A percentile compares a stretch with the other conserved stretches of the same genome.
Conservation (phyloP, 1,140 invertebrate species). For the Anastrepha ludens region DNA sequence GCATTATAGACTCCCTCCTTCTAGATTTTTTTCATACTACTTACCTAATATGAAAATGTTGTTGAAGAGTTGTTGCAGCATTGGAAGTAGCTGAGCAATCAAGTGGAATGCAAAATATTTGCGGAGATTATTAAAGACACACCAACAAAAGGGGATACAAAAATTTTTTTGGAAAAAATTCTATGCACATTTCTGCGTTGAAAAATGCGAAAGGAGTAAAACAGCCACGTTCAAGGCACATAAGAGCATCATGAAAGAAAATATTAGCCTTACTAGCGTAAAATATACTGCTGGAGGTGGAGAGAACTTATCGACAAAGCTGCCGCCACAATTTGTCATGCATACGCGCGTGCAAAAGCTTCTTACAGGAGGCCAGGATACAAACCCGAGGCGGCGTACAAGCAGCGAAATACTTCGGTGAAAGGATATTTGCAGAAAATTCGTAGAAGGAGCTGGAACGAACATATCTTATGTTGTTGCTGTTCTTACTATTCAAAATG, state of each 20-base stretch:
- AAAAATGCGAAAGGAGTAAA: slow-evolving; percentile 11
- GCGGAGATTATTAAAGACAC: slow-evolving; percentile 27
- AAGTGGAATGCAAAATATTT: slow-evolving; percentile 40
- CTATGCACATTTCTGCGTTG: neutral
- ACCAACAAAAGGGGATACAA: neutral
- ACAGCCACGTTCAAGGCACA: neutral
- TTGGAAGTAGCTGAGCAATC: neutral
- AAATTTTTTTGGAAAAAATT: neutral
- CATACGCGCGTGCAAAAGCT: neutral
- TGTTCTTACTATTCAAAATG: neutral
- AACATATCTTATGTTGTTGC: neutral
- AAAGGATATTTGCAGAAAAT: neutral
- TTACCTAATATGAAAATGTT: neutral
- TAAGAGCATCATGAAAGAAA: neutral
- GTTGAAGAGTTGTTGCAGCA: neutral
- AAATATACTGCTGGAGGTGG: neutral
- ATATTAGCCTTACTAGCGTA: neutral
- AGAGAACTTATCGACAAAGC: slow-evolving; percentile 34
- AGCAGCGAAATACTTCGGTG: neutral
- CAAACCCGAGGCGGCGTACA: neutral
- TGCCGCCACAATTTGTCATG: slow-evolving; percentile 30
- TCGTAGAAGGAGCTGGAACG: neutral
- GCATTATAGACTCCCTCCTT: slow-evolving; percentile 1
- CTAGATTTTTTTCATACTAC: neutral
- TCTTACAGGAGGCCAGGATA: neutral